Conservation (phyloP, 2,888 invertebrate species). For the Nebria salina region DNA sequence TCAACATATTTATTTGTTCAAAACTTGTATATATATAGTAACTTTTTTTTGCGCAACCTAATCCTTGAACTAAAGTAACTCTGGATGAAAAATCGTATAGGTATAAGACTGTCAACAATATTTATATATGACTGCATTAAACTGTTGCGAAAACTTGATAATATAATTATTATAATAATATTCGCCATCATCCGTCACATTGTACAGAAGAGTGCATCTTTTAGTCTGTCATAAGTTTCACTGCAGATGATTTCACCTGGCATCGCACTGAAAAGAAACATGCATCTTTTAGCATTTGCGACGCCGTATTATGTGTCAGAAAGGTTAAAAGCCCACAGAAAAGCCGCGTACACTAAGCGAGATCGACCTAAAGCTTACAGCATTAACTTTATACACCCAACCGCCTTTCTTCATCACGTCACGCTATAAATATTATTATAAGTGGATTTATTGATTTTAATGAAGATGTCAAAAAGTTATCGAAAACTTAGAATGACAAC, state of each 20-base stretch:
- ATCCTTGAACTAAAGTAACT: too few relatives aligned
- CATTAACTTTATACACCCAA: not conserved
- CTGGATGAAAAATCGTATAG: not conserved
- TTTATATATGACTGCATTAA: not conserved
- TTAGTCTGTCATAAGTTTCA: not conserved
- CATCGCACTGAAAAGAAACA: not conserved
- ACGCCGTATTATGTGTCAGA: not conserved
- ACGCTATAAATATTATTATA: not conserved
- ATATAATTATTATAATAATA: not conserved
- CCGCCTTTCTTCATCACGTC: not conserved
- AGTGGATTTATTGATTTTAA: not conserved
- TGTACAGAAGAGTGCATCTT: not conserved
- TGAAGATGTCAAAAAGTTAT: too few relatives aligned
- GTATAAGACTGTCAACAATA: not conserved
- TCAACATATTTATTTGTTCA: too few relatives aligned
- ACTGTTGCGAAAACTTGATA: not conserved
- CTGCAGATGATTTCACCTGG: not conserved
- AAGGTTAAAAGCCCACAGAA: not conserved
- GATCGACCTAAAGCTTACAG: not conserved
- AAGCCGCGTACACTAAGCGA: not conserved
- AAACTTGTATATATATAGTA: too few relatives aligned
- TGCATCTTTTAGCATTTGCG: not conserved
- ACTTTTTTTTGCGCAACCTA: too few relatives aligned
- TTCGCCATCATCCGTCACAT: slow-evolving; percentile 1
- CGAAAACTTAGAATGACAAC: too few relatives aligned